Evolutionary conservation across 2,888 invertebrate genomes (phyloP).

Genomic region (Caenorhabditis sp.): DNA sequence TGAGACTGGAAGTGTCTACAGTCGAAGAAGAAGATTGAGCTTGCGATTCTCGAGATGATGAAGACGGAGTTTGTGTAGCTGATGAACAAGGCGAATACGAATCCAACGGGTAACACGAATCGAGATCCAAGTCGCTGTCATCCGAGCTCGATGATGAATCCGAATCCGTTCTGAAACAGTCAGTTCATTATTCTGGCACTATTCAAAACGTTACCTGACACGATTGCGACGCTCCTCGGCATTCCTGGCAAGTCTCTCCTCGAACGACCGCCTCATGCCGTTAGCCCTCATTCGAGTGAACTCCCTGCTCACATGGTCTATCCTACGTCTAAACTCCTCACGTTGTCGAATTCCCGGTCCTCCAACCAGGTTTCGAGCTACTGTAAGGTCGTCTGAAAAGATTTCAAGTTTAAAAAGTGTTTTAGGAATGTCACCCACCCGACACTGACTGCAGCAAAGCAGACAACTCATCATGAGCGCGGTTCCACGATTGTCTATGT

Average conservation of each 20-base stretch:
- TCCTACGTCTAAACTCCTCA: conserved; percentile 1
- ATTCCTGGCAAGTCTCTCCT: background rate
- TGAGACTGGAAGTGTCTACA: no score
- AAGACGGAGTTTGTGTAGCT: background rate
- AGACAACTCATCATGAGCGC: no score
- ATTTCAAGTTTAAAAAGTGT: no score
- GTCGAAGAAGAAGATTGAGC: no score
- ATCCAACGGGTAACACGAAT: conserved; percentile 12
- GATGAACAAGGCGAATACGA: background rate
- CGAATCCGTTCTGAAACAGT: conserved; percentile 23
- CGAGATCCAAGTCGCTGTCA: conserved; percentile 34
- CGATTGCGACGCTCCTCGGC: conserved; percentile 1
- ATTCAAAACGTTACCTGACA: background rate
- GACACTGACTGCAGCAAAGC: no score
- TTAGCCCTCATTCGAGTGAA: conserved; percentile 33
- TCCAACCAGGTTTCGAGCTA: background rate
- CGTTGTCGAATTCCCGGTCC: background rate
- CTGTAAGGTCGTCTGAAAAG: conserved; percentile 6
- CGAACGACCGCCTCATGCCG: conserved; percentile 29
- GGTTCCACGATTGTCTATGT: no score
- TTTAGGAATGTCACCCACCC: no score
- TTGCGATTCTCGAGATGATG: no score
- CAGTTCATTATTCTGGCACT: background rate
- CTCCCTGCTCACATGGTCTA: conserved; percentile 2
- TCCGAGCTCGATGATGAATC: conserved; percentile 33